Evolutionary conservation across 2,797 vertebrate species (phyloP).

Genomic region (Parauchenoglanis ngamensis): DNA sequence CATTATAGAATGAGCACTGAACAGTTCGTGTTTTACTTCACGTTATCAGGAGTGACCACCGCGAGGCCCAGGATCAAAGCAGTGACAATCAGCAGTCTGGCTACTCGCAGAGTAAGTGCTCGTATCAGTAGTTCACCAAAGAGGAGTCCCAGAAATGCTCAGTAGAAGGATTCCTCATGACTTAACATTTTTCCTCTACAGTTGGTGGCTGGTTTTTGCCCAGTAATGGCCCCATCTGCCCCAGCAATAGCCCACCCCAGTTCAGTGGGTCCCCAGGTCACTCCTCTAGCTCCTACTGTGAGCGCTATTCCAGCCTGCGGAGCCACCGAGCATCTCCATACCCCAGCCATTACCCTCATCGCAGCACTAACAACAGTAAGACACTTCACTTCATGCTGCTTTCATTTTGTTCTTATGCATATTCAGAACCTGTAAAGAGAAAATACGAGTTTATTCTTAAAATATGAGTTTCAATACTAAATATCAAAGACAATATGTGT

Average conservation of each 20-base stretch:
- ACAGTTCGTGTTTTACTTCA: not conserved
- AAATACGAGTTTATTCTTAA: too few species aligned
- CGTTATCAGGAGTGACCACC: slow-evolving; percentile 76
- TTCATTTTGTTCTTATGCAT: not conserved
- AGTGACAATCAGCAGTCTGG: slow-evolving; percentile 76
- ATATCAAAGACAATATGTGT: not conserved
- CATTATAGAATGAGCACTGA: not conserved
- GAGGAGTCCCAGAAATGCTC: not conserved
- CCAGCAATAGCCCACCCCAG: slow-evolving; percentile 79
- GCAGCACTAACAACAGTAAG: slow-evolving; percentile 73
- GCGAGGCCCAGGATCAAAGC: slow-evolving; percentile 75
- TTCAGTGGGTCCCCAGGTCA: slow-evolving; percentile 72
- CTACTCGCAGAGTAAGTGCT: slow-evolving; percentile 78
- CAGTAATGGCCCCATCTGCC: slow-evolving; percentile 76
- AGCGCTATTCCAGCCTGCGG: slow-evolving; percentile 78
- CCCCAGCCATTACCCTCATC: slow-evolving; percentile 79
- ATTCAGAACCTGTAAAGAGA: not conserved
- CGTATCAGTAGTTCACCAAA: not conserved
- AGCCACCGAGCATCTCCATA: slow-evolving; percentile 76
- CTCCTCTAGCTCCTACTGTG: slow-evolving; percentile 79
- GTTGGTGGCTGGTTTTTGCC: slow-evolving; percentile 83
- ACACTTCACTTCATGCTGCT: not conserved
- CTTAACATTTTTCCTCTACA: slow-evolving; percentile 40
- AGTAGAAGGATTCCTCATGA: not conserved
- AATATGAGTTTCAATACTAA: not conserved